Conservation (phyloP, 2,113 vertebrate genomes). For the Aspiorhynchus laticeps region DNA sequence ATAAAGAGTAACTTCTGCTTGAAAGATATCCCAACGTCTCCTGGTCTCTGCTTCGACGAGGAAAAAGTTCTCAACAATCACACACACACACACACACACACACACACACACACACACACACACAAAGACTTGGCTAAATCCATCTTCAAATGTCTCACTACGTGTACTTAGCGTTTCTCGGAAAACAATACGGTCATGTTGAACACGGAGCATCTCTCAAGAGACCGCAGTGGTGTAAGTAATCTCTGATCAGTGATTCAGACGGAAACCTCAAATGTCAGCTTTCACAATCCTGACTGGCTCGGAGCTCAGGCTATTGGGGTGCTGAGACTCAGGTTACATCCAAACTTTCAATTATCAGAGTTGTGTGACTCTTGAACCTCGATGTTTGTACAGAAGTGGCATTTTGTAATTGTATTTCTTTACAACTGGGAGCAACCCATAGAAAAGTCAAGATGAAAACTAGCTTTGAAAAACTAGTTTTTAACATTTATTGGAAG, state of each 20-base stretch:
- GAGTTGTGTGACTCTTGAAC: constrained; percentile 10
- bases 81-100: no score
- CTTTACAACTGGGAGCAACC: background rate
- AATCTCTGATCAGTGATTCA: constrained; percentile 19
- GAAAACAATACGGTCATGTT: constrained; percentile 1
- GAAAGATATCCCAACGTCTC: no score
- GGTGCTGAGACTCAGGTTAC: background rate
- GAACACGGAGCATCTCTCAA: background rate
- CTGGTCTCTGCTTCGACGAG: no score
- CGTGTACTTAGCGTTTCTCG: background rate
- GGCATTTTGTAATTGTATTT: constrained; percentile 11
- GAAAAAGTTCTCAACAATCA: no score
- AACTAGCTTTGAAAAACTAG: background rate
- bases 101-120: background rate
- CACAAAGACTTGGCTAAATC: background rate
- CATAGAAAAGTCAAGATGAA: background rate
- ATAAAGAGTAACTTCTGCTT: no score
- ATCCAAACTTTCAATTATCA: constrained; percentile 24
- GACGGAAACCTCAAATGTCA: constrained; percentile 30
- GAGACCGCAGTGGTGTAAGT: background rate
- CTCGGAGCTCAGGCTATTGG: background rate
- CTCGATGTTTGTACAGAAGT: background rate
- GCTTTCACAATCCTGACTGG: constrained; percentile 16
- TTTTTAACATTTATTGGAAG: background rate
- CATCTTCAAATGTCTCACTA: constrained; percentile 5